Evolutionary conservation across 2,888 invertebrate species (phyloP), one percentile per base, ranked within the genome.

Genomic region (Linyphia triangularis): DNA sequence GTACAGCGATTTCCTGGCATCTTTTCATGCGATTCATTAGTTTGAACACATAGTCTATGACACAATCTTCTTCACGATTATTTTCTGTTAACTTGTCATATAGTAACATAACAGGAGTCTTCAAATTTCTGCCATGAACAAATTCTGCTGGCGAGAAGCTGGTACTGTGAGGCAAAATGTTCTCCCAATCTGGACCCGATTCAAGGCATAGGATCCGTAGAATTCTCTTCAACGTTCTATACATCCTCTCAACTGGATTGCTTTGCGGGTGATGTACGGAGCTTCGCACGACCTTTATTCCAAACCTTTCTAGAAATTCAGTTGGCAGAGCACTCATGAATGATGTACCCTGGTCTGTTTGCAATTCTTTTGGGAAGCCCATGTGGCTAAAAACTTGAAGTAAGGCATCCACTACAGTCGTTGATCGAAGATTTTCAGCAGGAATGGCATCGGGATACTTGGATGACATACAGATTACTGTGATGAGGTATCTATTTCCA

Each of bases 401-500:
- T 3, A 83, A 51, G 6, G 40, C 65, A 30, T 83, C 26, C 0
- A 83, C 22, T 2, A 57, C 24, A 9, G 57, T 30, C 2, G 65
- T 7, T 2, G 84, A 84, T 7, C 65, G n/a, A 16, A 84, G 26
- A 24, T 75, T 33, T 19, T 16, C 16, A 2, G 37, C 75, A 24
- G 84, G 67, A 24, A 84, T 63, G 0, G 67, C 75, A 37, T 84
- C 75, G 4, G 75, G 75, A 10, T 75, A 65, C 19, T 65, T 84
- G 5, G 72, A 72, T 0, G 61, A 6, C 37, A 70, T 19, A 37
- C 81, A 82, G 13, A 82, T 70, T 10, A 59, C 57, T 9, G 81
- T 70, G 19, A 82, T 82, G 6, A 72, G 40, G 37, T 82, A 82
- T 37, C 26, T 51, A 4, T 73, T 73, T 73, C 51, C 73, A 13